Evolutionary conservation across 2,888 invertebrate species (phyloP).

Genomic region (Slavum lentiscoides): DNA sequence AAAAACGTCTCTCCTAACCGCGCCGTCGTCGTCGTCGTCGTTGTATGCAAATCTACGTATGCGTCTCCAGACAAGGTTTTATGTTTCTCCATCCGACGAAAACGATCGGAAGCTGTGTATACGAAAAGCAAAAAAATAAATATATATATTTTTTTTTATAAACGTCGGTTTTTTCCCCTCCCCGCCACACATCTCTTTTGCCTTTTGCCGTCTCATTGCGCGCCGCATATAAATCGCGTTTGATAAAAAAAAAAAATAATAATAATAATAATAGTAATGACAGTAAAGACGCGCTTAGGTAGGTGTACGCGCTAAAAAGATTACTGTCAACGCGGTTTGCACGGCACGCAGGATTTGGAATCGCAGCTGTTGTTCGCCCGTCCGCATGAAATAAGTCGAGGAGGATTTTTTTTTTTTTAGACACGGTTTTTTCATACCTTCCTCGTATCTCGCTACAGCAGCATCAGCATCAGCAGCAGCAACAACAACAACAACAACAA

Average conservation of each 20-base stretch:
- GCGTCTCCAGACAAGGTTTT: not conserved
- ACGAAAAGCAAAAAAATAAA: not conserved
- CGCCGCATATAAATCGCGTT: too few species aligned
- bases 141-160: not conserved
- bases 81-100: slow-evolving; percentile 2
- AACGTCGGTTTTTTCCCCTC: not conserved
- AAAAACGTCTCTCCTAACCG: too few species aligned
- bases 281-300: not conserved
- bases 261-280: too few species aligned
- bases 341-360: not conserved
- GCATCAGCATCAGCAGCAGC: too few species aligned
- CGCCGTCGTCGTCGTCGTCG: too few species aligned
- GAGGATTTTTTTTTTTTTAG: not conserved
- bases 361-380: not conserved
- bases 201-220: too few species aligned
- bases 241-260: too few species aligned
- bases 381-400: not conserved
- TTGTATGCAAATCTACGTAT: too few species aligned
- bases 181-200: too few species aligned
- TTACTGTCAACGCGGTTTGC: not conserved
- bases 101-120: not conserved
- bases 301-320: not conserved
- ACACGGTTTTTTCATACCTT: too few species aligned
- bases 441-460: not conserved
- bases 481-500: too few species aligned